A percentile compares a stretch with the other conserved stretches of the same genome.
Evolutionary conservation across 2,888 invertebrate species (phyloP).

Genomic region (Stegophylla sp.): DNA sequence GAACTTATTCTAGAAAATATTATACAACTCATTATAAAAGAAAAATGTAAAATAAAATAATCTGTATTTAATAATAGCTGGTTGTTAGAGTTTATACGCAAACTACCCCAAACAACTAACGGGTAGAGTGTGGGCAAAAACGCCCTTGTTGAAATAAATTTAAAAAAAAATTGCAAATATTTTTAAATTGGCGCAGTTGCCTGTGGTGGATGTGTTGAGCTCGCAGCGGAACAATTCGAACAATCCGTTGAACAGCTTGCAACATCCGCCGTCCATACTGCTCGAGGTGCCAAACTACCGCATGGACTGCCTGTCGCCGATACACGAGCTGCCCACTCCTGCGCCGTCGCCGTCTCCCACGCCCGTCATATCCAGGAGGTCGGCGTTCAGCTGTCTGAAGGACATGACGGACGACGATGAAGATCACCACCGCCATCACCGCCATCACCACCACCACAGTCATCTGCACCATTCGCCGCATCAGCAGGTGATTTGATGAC

Average conservation of each 20-base stretch:
- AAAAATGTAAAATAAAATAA: too few relatives aligned
- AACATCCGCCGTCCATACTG: conserved; percentile 78
- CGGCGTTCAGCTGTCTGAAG: conserved; percentile 31
- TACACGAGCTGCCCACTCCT: conserved; percentile 74
- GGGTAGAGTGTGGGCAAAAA: too few relatives aligned
- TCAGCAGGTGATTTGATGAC: too few relatives aligned
- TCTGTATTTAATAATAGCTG: too few relatives aligned
- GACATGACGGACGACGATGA: background rate
- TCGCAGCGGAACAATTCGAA: conserved; percentile 70
- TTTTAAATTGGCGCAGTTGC: conserved; percentile 61
- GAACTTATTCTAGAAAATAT: too few relatives aligned
- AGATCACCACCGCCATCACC: background rate
- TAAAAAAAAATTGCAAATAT: background rate
- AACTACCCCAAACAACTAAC: too few relatives aligned
- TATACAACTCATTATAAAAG: too few relatives aligned
- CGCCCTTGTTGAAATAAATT: too few relatives aligned
- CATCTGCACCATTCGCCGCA: too few relatives aligned
- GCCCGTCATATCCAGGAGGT: conserved; percentile 69
- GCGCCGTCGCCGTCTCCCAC: conserved; percentile 73
- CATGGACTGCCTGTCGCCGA: conserved; percentile 78
- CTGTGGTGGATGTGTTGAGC: conserved; percentile 74
- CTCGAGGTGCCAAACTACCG: conserved; percentile 75
- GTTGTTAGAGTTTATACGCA: too few relatives aligned
- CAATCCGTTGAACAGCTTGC: conserved; percentile 68
- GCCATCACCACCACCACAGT: too few relatives aligned